phyloP scores from a whole-genome alignment of 2,888 invertebrate species.

The Athalia circularis region DNA sequence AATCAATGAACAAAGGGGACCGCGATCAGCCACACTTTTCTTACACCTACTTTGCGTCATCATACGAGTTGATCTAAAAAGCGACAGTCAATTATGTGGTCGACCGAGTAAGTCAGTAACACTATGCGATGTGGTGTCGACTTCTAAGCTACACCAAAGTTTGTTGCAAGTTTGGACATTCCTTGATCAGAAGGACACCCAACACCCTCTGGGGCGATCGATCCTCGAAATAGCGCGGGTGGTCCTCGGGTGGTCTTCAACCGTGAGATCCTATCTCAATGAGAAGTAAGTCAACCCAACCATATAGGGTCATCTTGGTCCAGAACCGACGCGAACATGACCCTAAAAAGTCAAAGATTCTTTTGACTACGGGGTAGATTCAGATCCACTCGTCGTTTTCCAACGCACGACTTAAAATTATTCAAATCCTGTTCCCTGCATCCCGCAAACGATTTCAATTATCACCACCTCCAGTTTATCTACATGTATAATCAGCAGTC shows the following conservation, averaged over 20 bases:
- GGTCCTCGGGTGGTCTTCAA: constrained; percentile 54
- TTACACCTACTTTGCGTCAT: not conserved
- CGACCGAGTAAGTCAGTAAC: constrained; percentile 39
- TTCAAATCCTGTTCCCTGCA: too few relatives aligned
- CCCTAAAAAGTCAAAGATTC: constrained; percentile 19
- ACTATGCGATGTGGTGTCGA: constrained; percentile 34
- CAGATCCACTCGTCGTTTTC: too few relatives aligned
- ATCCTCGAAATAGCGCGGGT: constrained; percentile 61
- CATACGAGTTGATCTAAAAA: constrained; percentile 1
- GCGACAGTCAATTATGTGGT: constrained; percentile 32
- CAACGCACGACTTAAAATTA: too few relatives aligned
- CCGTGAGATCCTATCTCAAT: constrained; percentile 43
- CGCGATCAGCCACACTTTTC: not conserved
- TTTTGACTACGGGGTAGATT: too few relatives aligned
- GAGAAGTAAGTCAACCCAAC: constrained; percentile 33
- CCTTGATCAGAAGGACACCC: constrained; percentile 43
- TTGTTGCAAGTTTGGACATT: constrained; percentile 42
- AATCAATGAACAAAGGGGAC: not conserved
- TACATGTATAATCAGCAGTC: too few relatives aligned
- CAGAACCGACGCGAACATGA: constrained; percentile 41
- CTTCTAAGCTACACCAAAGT: constrained; percentile 35
- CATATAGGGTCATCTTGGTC: constrained; percentile 31
- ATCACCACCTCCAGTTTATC: too few relatives aligned
- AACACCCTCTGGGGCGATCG: constrained; percentile 41
- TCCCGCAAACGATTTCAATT: too few relatives aligned